Base-by-base conservation (phyloP, 2,113 vertebrate species). In the Capreolus pygargus region DNA sequence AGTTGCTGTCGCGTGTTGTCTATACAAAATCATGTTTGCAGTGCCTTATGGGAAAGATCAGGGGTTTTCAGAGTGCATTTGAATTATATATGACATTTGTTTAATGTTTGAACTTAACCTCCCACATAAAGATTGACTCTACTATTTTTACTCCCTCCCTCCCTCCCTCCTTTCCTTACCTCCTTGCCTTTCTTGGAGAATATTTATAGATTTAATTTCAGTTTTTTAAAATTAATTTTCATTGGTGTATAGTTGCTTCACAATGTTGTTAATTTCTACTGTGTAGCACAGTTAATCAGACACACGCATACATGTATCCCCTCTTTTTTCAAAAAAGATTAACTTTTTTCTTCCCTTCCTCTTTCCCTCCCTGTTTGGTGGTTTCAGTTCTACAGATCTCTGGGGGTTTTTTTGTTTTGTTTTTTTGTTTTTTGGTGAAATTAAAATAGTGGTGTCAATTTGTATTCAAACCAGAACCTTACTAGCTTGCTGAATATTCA, bases 391-490 rank as follows among this genome's bases (percentile, higher is more conserved):
- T 43, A 94, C 30, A n/a, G 19, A 25, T 45, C 67, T 23, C 52
- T 54, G 47, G 47, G 12, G 1, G 5, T 21, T 36, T 61, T 30
- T 27, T 79, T 54, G 33, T n/a, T 36, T 43, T 43, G 43, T 43
- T 67, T n/a, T 67, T 61, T 15, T 27, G n/a, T 74, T 47, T 39
- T n/a, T 39, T 60, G 27, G 43, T 91, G 21, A 70, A 78, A 87
- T 96, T 54, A 85, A 79, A 90, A 78, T 45, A 52, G 19, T 55
- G 47, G 3, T 57, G 1, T 89, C 52, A 87, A 33, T 30, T 50
- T 95, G 36, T 58, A 87, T 74, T 97, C 78, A 96, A 64, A 50
- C 96, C 17, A 92, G 74, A 94, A 95, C 86, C 85, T 88, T 61
- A 52, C 70, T 76, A 28, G 25, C 54, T 33, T 96, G 60, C 78